Evolutionary conservation across 2,888 invertebrate species (phyloP), one percentile per base, ranked within the genome.

Genomic region (Cephus spinipes): DNA sequence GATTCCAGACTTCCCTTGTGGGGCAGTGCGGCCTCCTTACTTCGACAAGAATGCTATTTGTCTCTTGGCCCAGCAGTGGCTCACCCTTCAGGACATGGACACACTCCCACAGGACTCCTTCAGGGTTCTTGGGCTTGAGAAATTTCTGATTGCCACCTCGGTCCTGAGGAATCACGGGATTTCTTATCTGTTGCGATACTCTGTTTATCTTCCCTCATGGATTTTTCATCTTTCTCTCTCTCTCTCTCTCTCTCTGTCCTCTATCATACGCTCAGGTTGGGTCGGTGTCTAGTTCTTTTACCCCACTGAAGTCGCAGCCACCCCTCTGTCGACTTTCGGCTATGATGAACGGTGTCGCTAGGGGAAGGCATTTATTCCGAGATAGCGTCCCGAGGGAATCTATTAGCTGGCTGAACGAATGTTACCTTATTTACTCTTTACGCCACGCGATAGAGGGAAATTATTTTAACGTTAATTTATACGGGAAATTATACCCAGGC

Each of bases 301-400:
- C 55, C 23, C 55, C 23, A 23, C 23, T 23, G 9, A 55, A 55
- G 23, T 55, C 55, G 23, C 55, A 55, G 23, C 55, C 9, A 55
- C 23, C 55, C 73, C 55, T 79, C 76, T 77, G 79, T 74, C 76
- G 73, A 73, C 74, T 74, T 81, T 84, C 80, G 74, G 79, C 80
- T 87, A 89, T 90, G 90, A 90, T 85, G 86, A 87, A 90, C 88
- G 85, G 86, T 87, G 89, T 89, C 88, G 86, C 87, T 87, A 81
- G 83, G 85, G 73, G 82, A 73, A 81, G 82, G 83, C 85, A 89
- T 89, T 89, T 86, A 89, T 89, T 80, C 81, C 82, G 81, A 90
- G 90, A 90, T 90, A 89, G 78, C 77, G 83, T 85, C 87, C 84
- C 81, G 79, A 80, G 86, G 85, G 86, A 88, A 87, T 89, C 86